Evolutionary conservation across 2,888 invertebrate genomes (phyloP), one percentile per base, ranked within the genome.

Genomic region (Torymus texanus): DNA sequence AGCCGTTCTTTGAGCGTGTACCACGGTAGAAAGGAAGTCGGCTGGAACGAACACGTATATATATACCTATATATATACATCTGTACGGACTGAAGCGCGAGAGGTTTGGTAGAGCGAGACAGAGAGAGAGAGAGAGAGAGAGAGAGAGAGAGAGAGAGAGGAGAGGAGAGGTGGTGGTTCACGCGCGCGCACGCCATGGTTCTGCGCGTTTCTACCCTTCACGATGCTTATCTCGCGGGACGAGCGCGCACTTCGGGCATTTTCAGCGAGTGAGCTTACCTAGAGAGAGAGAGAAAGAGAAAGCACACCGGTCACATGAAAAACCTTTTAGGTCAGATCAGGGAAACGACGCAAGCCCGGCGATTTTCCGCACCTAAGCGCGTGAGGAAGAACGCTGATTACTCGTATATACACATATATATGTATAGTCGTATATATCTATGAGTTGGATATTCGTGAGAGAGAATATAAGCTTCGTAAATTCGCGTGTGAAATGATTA

Each of bases 291-390:
- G 24, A 16, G 21, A 21, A 21, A 21, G 21, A 21, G 21, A 16
- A 8, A n/a, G n/a, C 14, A 51, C 62, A n/a, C 14, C 61, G 61
- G 21, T 70, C 77, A 80, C 70, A 66, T 55, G 80, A 58, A 80
- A 80, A 77, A 74, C 71, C 74, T 80, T 80, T 80, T 77, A 80
- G 74, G 56, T 62, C 67, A 18, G 50, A 63, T 66, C 51, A 11
- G 29, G 50, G 12, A 41, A 75, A 66, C 62, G 62, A 16, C 29
- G 8, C 14, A 58, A n/a, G 29, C 10, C 0, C 13, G 3, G 3
- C 18, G 61, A 4, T 14, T n/a, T 14, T 10, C 50, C n/a, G n/a
- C 14, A 55, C 13, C 29, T n/a, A 4, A 62, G 11, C 4, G 18
- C 11, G 29, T 55, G 10, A 55, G 24, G 56, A 41, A 21, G 41